A percentile compares a stretch with the other conserved stretches of the same genome.
Conservation (phyloP, 1,140 invertebrate genomes). For the Hylaeus volcanicus region DNA sequence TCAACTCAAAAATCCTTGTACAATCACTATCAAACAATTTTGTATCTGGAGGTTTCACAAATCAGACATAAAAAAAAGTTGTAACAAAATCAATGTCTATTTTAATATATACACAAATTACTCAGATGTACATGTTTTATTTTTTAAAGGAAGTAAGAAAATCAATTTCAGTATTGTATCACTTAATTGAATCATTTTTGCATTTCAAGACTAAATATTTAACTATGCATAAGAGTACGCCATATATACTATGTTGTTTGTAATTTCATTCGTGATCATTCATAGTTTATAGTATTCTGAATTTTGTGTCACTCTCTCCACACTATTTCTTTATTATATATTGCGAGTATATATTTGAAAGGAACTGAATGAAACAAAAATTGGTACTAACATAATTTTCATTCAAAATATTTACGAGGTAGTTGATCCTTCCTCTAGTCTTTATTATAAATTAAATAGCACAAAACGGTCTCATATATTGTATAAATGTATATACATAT, state of each 20-base stretch:
- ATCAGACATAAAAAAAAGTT: conserved; percentile 52
- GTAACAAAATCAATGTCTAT: conserved; percentile 16
- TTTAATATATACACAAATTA: conserved; percentile 14
- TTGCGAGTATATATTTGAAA: neutral
- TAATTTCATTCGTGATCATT: neutral
- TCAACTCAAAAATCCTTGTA: conserved; percentile 47
- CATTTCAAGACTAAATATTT: neutral
- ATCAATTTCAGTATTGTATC: neutral
- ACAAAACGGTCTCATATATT: conserved; percentile 15
- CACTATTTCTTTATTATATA: neutral
- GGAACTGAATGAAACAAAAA: neutral
- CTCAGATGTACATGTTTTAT: neutral
- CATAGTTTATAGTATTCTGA: neutral
- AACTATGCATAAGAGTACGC: neutral
- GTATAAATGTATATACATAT: conserved; percentile 34
- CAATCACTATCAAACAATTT: conserved; percentile 70
- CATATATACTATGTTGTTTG: neutral
- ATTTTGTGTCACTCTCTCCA: neutral
- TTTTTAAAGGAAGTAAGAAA: neutral
- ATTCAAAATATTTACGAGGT: neutral
- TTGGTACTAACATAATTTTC: neutral
- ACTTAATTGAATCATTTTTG: neutral
- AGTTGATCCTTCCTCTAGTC: neutral
- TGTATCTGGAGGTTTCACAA: conserved; percentile 70
- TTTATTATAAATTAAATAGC: conserved; percentile 11